Percentiles rank a stretch among this genome's conserved stretches.
Evolutionary conservation across 1,140 invertebrate species (phyloP).

Genomic region (Brachionus asplanchnoidis): DNA sequence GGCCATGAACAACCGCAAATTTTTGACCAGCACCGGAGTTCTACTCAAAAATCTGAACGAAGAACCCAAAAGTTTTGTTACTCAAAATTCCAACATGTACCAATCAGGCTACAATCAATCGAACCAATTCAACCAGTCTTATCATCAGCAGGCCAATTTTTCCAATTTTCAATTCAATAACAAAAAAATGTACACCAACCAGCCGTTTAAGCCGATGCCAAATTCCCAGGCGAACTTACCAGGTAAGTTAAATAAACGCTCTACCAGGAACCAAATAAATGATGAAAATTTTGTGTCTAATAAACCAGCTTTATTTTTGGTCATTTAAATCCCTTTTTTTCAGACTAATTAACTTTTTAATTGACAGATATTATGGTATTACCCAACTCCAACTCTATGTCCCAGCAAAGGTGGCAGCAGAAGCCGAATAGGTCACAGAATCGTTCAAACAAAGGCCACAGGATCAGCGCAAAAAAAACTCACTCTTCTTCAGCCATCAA

Average conservation of each 20-base stretch:
- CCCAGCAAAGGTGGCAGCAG: constrained; percentile 23
- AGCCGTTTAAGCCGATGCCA: background rate
- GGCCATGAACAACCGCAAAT: constrained; percentile 37
- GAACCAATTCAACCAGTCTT: background rate
- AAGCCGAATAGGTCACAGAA: background rate
- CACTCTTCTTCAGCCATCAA: background rate
- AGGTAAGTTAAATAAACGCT: background rate
- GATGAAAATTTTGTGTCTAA: background rate
- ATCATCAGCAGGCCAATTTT: background rate
- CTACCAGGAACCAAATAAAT: background rate
- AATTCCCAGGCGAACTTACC: background rate
- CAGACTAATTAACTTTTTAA: background rate
- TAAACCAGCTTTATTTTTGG: background rate
- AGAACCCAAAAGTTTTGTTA: constrained; percentile 8
- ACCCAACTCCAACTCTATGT: constrained; percentile 30
- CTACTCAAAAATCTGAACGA: constrained; percentile 21
- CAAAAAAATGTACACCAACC: constrained; percentile 4
- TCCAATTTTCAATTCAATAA: background rate
- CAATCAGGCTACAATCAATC: background rate
- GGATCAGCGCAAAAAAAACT: background rate
- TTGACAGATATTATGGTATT: constrained; percentile 31
- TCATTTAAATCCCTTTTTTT: background rate
- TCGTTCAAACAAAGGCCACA: background rate
- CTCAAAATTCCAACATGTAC: background rate
- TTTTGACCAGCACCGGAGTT: constrained; percentile 32